Evolutionary conservation across 2,888 invertebrate species (phyloP).

Genomic region (Callyntrura guangdongensis): DNA sequence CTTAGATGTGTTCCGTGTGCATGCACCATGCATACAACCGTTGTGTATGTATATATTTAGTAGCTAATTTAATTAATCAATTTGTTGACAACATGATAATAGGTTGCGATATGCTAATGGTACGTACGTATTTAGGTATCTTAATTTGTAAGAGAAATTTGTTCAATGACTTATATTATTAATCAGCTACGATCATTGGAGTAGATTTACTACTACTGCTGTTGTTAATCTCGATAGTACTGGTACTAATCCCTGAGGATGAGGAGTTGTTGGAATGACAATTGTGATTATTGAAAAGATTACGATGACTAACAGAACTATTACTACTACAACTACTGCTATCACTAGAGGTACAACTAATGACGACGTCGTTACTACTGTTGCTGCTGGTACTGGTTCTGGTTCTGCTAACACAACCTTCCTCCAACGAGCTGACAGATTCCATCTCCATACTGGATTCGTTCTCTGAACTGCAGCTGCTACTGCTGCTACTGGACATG

Average conservation of each 20-base stretch:
- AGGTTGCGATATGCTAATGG: conserved; percentile 63
- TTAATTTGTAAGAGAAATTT: conserved; percentile 40
- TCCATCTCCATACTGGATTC: conserved; percentile 72
- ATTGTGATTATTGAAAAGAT: conserved; percentile 62
- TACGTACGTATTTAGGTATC: conserved; percentile 63
- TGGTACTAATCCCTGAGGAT: conserved; percentile 74
- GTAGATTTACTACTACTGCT: conserved; percentile 71
- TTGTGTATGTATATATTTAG: too few species aligned
- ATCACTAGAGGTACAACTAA: conserved; percentile 67
- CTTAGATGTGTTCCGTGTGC: too few species aligned
- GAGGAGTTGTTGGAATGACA: conserved; percentile 71
- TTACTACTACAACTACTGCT: conserved; percentile 57
- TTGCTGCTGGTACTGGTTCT: conserved; percentile 39
- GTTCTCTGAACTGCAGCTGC: conserved; percentile 68
- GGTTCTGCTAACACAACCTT: conserved; percentile 51
- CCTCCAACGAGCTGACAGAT: conserved; percentile 70
- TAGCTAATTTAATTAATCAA: conserved; percentile 2
- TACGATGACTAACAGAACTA: conserved; percentile 62
- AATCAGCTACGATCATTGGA: conserved; percentile 78
- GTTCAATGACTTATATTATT: conserved; percentile 49
- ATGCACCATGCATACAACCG: too few species aligned
- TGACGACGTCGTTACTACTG: conserved; percentile 31
- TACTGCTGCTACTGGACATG: conserved; percentile 66
- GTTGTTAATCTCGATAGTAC: conserved; percentile 72
- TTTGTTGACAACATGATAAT: conserved; percentile 18